These are phyloP conservation scores for Malacoctenus gilli DNA, from an alignment of 2,797 vertebrate species.

Conservation along the genomic window DNA sequence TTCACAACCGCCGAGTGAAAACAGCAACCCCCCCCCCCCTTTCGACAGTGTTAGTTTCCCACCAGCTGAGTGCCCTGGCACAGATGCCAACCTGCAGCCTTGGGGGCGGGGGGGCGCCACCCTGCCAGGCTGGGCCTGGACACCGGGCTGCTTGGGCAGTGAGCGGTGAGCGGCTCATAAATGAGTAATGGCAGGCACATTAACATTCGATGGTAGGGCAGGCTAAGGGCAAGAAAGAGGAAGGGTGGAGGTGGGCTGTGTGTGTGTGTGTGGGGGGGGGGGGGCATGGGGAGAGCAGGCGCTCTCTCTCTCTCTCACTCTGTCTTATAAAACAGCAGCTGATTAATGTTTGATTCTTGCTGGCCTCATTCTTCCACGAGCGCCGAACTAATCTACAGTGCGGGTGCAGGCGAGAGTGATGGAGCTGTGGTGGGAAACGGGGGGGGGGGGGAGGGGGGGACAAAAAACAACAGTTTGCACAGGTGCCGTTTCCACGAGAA, in stretches of 20 bases:
- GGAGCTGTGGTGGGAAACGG: constrained; percentile 36
- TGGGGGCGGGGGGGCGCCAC: too few species aligned
- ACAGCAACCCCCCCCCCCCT: neutral
- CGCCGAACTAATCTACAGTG: constrained; percentile 56
- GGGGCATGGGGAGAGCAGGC: constrained; percentile 49
- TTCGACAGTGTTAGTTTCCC: constrained; percentile 27
- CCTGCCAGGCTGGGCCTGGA: constrained; percentile 38
- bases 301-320: constrained; percentile 66
- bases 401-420: constrained; percentile 55
- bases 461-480: constrained; percentile 61
- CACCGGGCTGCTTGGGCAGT: constrained; percentile 48
- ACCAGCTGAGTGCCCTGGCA: constrained; percentile 40
- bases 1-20: constrained; percentile 15
- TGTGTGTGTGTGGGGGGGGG: too few species aligned
- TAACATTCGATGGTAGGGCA: constrained; percentile 75
- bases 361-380: constrained; percentile 67
- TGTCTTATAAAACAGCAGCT: constrained; percentile 75
- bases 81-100: constrained; percentile 47
- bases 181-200: constrained; percentile 77
- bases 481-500: constrained; percentile 54
- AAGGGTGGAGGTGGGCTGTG: too few species aligned
- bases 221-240: constrained; percentile 58
- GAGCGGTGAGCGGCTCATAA: constrained; percentile 67
- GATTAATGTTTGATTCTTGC: constrained; percentile 80
- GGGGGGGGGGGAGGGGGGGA: constrained; percentile 23